Evolutionary conservation across 2,888 invertebrate species (phyloP).

Genomic region (Sinhomidia bicolor): DNA sequence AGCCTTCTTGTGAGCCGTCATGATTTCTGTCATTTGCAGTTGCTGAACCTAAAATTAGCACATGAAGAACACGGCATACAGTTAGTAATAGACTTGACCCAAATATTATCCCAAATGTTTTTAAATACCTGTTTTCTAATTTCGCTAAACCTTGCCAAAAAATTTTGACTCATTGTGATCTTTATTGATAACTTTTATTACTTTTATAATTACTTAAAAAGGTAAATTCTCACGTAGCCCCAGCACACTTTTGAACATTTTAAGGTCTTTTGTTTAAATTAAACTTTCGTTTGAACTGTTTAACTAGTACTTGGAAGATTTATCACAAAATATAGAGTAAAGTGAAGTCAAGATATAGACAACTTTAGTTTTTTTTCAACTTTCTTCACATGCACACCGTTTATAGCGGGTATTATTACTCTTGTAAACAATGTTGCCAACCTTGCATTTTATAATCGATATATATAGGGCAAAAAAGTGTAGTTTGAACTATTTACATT

Average conservation of each 20-base stretch:
- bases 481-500: too few species aligned
- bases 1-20: slow-evolving; percentile 96
- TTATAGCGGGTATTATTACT: too few species aligned
- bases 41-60: slow-evolving; percentile 86
- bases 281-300: too few species aligned
- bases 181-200: not conserved
- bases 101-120: too few species aligned
- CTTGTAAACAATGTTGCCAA: too few species aligned
- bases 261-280: too few species aligned
- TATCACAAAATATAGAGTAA: too few species aligned
- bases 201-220: not conserved
- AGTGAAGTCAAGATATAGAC: too few species aligned
- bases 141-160: slow-evolving; percentile 70
- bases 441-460: slow-evolving; percentile 29
- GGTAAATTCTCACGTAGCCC: too few species aligned
- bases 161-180: slow-evolving; percentile 70
- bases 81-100: not conserved
- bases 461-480: slow-evolving; percentile 1
- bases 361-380: too few species aligned
- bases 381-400: too few species aligned
- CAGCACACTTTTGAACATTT: too few species aligned
- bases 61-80: not conserved
- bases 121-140: slow-evolving; percentile 65
- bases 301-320: not conserved
- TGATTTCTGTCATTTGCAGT: slow-evolving; percentile 91